Evolutionary conservation across 2,113 vertebrate genomes (phyloP), one percentile per base, ranked within the genome.

Genomic region (Bubalus kerabau): DNA sequence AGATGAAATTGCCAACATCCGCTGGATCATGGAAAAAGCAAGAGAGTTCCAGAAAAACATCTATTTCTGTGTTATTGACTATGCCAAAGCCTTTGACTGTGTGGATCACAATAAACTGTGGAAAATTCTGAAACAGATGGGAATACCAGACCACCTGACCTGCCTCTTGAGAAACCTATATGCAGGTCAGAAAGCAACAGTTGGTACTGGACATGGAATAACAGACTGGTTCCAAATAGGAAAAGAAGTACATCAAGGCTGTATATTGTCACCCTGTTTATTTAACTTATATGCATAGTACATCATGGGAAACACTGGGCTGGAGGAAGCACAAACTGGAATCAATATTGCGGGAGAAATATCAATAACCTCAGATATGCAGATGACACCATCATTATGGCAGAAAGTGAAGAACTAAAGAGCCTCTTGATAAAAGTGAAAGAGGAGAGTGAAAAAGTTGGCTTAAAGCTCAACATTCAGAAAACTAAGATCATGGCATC

Each of bases 11-110:
- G 7, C 30, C 62, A n/a, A n/a, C 32, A 64, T 64, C 15, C 0
- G 0, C 7, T 64, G 30, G 15, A n/a, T n/a, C 15, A n/a, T 17
- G 0, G 0, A 17, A 64, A 64, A 64, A 17, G 62, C 30, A n/a
- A n/a, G 7, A 17, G 62, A 64, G 62, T 64, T 64, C 30, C 15
- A 4, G 15, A n/a, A 17, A n/a, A 64, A 64, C 14, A 62, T 62
- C 30, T 64, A 7, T 7, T 16, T 64, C 3, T 64, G 7, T 7
- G 32, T 64, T 8, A 17, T 64, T 64, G 30, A 64, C 30, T 64
- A 8, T 16, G 15, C 30, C 30, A 64, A 64, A 64, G 14, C 3
- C 14, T 64, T 64, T 16, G 14, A 32, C 30, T 32, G 0, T 16
- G 60, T 64, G 30, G 30, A 32, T 32, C 60, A 64, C 30, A 32